These are phyloP conservation scores for Larimichthys crocea DNA, from an alignment of 2,113 vertebrate species.

Conservation along the genomic window DNA sequence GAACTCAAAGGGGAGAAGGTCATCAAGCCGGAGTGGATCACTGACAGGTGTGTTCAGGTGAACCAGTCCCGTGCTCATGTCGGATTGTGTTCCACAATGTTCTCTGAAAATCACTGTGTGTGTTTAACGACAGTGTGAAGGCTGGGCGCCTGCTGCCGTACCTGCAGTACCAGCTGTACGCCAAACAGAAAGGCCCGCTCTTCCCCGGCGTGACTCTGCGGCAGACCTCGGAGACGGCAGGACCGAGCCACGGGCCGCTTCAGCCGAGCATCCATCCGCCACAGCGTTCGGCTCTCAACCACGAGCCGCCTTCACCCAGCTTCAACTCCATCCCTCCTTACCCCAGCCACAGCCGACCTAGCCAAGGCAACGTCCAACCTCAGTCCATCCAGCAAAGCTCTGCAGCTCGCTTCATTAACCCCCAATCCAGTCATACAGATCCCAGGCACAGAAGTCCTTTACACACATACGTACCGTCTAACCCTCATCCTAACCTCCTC, in stretches of 20 bases:
- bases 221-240: conserved; percentile 86
- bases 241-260: conserved; percentile 80
- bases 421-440: conserved; percentile 32
- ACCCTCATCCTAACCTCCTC: conserved; percentile 38
- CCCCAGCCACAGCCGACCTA: conserved; percentile 25
- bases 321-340: conserved; percentile 13
- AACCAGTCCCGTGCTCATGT: neutral
- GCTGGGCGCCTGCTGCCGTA: conserved; percentile 92
- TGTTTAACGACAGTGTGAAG: conserved; percentile 86
- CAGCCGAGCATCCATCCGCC: conserved; percentile 49
- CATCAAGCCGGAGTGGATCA: conserved; percentile 95
- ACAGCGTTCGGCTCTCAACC: conserved; percentile 25
- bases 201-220: conserved; percentile 83
- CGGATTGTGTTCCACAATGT: neutral
- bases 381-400: conserved; percentile 47
- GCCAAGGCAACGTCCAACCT: conserved; percentile 57
- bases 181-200: conserved; percentile 90
- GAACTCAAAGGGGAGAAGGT: conserved; percentile 95
- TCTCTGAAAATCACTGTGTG: neutral
- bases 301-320: conserved; percentile 36
- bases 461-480: conserved; percentile 24
- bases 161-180: conserved; percentile 94
- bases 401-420: conserved; percentile 27
- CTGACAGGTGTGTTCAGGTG: conserved; percentile 89
- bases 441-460: conserved; percentile 35